Conservation (phyloP, 2,113 vertebrate species). For the Vireo altiloquus region DNA sequence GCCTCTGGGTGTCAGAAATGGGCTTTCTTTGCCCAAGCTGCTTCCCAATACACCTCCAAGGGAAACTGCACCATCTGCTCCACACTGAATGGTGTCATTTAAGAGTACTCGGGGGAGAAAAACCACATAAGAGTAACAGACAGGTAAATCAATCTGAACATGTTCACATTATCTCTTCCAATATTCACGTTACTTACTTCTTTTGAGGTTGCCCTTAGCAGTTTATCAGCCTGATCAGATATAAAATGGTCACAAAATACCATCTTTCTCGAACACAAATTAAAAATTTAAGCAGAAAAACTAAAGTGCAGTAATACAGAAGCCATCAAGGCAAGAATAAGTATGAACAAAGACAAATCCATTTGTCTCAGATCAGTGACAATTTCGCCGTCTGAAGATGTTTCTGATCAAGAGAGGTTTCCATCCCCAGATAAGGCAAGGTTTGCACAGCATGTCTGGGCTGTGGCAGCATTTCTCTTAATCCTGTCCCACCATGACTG, state of each 20-base stretch:
- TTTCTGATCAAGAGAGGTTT: not conserved
- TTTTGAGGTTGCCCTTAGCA: not conserved
- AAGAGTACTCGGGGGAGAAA: not conserved
- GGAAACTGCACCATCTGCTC: not conserved
- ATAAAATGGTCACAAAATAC: not conserved
- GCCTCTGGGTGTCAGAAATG: not conserved
- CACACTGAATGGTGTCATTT: not conserved
- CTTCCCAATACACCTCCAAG: not conserved
- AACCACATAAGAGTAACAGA: not conserved
- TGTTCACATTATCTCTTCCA: not conserved
- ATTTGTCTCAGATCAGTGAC: not conserved
- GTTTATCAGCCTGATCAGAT: not conserved
- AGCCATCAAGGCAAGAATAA: not conserved
- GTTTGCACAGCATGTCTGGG: not conserved
- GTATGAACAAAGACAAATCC: not conserved
- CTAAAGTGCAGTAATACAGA: not conserved
- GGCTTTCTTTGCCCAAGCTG: not conserved
- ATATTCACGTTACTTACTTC: not conserved
- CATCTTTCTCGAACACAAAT: not conserved
- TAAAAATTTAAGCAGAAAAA: not conserved
- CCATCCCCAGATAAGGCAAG: not conserved
- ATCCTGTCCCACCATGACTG: not conserved
- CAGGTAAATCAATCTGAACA: not conserved
- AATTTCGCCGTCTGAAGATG: not conserved
- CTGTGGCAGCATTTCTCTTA: not conserved